Base-by-base conservation (phyloP, 2,113 vertebrate genomes). In the Nothobranchius kuhntae region DNA sequence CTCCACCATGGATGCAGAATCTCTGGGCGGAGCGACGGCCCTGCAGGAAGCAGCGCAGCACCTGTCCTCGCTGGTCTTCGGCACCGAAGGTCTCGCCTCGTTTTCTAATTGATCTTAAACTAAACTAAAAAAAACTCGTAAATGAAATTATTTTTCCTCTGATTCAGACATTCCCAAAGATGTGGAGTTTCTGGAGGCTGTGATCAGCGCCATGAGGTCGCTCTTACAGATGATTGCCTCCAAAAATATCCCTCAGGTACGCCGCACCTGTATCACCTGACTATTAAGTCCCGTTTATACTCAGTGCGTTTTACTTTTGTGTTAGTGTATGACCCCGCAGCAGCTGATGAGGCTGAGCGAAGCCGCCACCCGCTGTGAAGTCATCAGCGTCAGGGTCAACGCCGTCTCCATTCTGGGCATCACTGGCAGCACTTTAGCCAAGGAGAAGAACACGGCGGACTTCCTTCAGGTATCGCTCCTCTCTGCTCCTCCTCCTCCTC, bases 191-290 rank as follows among this genome's bases (percentile, higher is more conserved):
- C 90, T 99, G 13, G 98, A 99, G 92, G 96, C 97, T 0, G 91
- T 95, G 69, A 97, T 95, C 72, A 93, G 97, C 9, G 98, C 98
- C 65, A 88, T 99, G 86, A 92, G 98, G 14, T 96, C 97, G 62
- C 93, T 98, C 45, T 80, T 99, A 50, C 95, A 98, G 90, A 96
- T 93, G 77, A 94, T 97, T 87, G 95, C 96, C n/a, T 95, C 95
- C 62, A 95, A 94, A 87, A 96, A 94, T 77, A 95, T 99, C 83
- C 77, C 96, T 35, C 96, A 98, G 95, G 98, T 99, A 75, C 61
- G 56, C 21, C 62, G 38, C 4, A 30, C 54, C 44, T 45, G 44
- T 12, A 45, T 48, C 2, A 48, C 6, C 11, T 15, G 3, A 30
- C 30, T 30, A 30, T 30, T n/a, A 24, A 6, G 2, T 52, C 8